These are phyloP conservation scores for Encarsia formosa DNA, from an alignment of 2,888 invertebrate species.

Conservation along the genomic window DNA sequence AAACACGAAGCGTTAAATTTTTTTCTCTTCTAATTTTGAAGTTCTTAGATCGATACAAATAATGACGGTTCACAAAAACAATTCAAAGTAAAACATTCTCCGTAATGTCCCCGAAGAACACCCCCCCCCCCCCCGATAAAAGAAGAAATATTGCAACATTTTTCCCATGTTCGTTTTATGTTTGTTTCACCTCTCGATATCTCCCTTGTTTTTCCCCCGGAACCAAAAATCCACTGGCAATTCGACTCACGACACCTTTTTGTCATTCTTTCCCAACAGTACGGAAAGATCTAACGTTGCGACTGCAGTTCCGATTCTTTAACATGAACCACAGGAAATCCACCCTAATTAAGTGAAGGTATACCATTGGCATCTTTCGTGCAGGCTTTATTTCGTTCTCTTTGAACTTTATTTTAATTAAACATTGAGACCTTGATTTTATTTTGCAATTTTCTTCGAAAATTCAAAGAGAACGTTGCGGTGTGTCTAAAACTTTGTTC, in stretches of 20 bases:
- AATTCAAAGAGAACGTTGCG: too few species aligned
- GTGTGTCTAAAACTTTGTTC: too few species aligned
- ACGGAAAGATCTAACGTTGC: constrained; percentile 94
- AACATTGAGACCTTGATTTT: too few species aligned
- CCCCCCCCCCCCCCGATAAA: not conserved
- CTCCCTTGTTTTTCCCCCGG: not conserved
- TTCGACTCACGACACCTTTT: constrained; percentile 35
- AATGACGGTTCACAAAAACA: not conserved
- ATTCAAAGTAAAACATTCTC: not conserved
- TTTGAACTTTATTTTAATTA: too few species aligned
- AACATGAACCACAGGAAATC: constrained; percentile 84
- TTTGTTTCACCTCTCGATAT: not conserved
- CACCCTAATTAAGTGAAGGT: constrained; percentile 75
- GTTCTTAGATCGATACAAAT: not conserved
- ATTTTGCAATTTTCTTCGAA: too few species aligned
- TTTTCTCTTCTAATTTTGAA: not conserved
- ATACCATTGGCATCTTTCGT: too few species aligned
- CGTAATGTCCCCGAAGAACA: too few species aligned
- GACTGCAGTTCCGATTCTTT: constrained; percentile 94
- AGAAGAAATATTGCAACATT: not conserved
- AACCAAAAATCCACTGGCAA: constrained; percentile 4
- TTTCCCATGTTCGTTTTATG: not conserved
- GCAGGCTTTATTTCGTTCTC: too few species aligned
- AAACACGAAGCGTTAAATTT: too few species aligned
- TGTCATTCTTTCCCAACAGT: constrained; percentile 68